phyloP scores from a whole-genome alignment of 2,797 vertebrate species.

The Lithobates sylvaticus region DNA sequence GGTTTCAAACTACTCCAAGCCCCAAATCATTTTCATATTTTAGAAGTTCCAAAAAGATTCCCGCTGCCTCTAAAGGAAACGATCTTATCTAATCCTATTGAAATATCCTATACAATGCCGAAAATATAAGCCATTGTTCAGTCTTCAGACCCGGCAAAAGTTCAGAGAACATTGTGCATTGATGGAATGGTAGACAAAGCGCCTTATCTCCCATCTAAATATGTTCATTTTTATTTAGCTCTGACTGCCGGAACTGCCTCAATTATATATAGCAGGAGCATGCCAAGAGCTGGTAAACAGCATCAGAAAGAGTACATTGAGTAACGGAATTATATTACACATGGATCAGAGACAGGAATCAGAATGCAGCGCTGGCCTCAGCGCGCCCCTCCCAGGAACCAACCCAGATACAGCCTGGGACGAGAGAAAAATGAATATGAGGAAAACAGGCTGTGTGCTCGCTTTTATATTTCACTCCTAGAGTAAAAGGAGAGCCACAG shows the following conservation, averaged over 20 bases:
- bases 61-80: conserved; percentile 15
- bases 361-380: background rate
- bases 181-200: conserved; percentile 44
- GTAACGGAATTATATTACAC: conserved; percentile 44
- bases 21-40: conserved; percentile 8
- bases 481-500: no score
- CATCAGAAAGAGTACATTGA: conserved; percentile 42
- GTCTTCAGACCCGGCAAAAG: conserved; percentile 10
- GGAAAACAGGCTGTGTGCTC: conserved; percentile 3
- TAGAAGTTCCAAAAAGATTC: conserved; percentile 26
- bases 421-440: background rate
- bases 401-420: background rate
- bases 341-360: conserved; percentile 32
- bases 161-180: conserved; percentile 54
- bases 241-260: conserved; percentile 35
- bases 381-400: conserved; percentile 28
- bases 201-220: conserved; percentile 48
- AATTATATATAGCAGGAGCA: conserved; percentile 44
- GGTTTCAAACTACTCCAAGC: background rate
- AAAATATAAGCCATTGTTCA: conserved; percentile 36
- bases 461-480: no score
- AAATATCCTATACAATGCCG: conserved; percentile 32
- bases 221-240: conserved; percentile 51
- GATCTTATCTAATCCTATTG: conserved; percentile 43
- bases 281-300: conserved; percentile 54